Evolutionary conservation across 2,888 invertebrate species (phyloP).

Genomic region (Apodemia mormo): DNA sequence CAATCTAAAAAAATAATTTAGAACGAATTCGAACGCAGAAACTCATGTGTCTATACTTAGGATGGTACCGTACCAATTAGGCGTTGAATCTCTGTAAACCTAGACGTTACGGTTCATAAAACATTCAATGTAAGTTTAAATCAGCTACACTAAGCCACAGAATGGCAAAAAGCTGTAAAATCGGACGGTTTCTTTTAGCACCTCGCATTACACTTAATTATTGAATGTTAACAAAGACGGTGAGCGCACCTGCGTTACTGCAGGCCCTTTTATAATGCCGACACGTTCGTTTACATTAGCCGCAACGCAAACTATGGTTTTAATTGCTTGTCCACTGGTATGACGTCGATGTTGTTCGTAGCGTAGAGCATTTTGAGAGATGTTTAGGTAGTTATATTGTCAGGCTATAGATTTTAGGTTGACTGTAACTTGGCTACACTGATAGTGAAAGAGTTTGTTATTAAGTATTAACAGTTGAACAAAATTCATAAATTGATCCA

Average conservation of each 20-base stretch:
- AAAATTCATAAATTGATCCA: no score
- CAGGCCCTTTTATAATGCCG: constrained; percentile 56
- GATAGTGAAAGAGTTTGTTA: no score
- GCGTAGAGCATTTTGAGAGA: neutral
- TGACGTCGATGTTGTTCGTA: neutral
- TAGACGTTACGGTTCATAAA: neutral
- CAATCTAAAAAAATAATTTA: no score
- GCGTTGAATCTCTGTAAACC: no score
- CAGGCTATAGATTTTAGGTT: constrained; percentile 15
- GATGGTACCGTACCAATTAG: no score
- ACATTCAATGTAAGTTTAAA: neutral
- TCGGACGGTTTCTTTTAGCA: constrained; percentile 64
- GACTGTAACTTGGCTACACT: neutral
- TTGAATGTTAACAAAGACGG: constrained; percentile 62
- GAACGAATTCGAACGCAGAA: no score
- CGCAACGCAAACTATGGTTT: constrained; percentile 38
- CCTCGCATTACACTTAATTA: constrained; percentile 59
- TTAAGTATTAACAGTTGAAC: no score
- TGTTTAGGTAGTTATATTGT: constrained; percentile 14
- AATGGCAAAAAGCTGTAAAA: constrained; percentile 62
- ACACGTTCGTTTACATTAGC: constrained; percentile 38
- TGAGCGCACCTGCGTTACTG: constrained; percentile 58
- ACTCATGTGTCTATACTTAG: no score
- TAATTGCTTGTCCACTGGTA: constrained; percentile 38
- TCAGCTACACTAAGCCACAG: constrained; percentile 45